Evolutionary conservation across 2,113 vertebrate genomes (phyloP), one percentile per base, ranked within the genome.

Genomic region (Menidia beryllina): DNA sequence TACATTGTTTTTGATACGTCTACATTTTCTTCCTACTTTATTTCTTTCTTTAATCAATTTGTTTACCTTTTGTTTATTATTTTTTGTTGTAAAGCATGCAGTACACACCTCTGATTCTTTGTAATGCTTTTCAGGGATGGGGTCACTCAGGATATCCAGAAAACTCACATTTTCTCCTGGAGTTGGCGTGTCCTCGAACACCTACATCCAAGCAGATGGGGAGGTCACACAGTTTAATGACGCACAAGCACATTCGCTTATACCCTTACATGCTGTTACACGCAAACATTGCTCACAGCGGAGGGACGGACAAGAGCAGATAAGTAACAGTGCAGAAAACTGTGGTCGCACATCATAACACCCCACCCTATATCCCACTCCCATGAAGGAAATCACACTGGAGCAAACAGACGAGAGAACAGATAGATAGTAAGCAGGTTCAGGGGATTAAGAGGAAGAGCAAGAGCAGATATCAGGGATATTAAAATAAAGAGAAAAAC

Each of bases 91-190:
- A 66, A 19, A 43, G 2, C 20, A 20, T 61, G 34, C 39, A 54
- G 7, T 7, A n/a, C 30, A 6, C 81, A 93, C 93, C 91, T 94
- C 93, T 6, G 83, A 65, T 30, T 88, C 72, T 79, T 84, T 92
- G 79, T 93, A 92, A 79, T 93, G 81, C 61, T 89, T 94, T 20
- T 93, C 93, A 24, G 93, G 92, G 68, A 92, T 90, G 15, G 92
- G 90, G 83, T 94, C 93, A 65, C 55, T 86, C 61, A 94, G 76
- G 77, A 94, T 94, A 70, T 94, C 93, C 84, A 94, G 72, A 76
- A 90, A 91, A 72, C 65, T 83, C 52, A 94, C 88, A 8, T 73
- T 79, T 57, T 87, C 82, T 43, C 71, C 63, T 6, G 91, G 87
- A 45, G 91, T 92, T 24, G 93, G 89, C 14, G 30, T 82, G 81